Percentiles rank a stretch among this genome's conserved stretches.
Conservation (phyloP, 1,140 invertebrate species). For the Bombus difficillimus region DNA sequence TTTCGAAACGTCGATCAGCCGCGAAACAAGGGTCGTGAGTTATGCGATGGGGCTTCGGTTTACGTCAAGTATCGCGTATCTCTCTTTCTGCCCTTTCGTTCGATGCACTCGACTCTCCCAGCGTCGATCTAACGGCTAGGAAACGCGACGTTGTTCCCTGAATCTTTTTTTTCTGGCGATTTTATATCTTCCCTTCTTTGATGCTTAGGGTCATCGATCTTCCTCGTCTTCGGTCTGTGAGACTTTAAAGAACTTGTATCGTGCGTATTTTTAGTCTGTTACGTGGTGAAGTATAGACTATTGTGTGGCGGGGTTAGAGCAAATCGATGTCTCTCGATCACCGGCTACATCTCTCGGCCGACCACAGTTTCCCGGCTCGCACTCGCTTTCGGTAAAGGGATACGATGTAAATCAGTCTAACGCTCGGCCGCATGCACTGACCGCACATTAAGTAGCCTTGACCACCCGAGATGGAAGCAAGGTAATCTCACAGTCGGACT, state of each 20-base stretch:
- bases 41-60: slow-evolving; percentile 46
- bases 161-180: too few species aligned
- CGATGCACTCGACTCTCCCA: neutral
- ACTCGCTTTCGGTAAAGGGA: slow-evolving; percentile 72
- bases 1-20: slow-evolving; percentile 76
- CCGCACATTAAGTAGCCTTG: slow-evolving; percentile 78
- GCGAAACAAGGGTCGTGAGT: slow-evolving; percentile 68
- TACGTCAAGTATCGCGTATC: slow-evolving; percentile 40
- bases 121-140: neutral
- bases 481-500: slow-evolving; percentile 40
- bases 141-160: neutral
- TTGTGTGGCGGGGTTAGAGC: neutral
- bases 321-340: slow-evolving; percentile 72
- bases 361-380: slow-evolving; percentile 72
- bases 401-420: slow-evolving; percentile 80
- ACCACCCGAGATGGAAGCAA: slow-evolving; percentile 47
- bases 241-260: too few species aligned
- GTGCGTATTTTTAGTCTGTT: neutral
- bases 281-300: neutral
- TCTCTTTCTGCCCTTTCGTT: slow-evolving; percentile 4
- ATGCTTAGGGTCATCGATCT: too few species aligned
- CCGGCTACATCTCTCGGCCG: slow-evolving; percentile 77
- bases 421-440: slow-evolving; percentile 72
- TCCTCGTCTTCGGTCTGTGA: neutral
- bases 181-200: neutral